Conservation (phyloP, 2,113 vertebrate genomes). For the Hyaena hyaena region DNA sequence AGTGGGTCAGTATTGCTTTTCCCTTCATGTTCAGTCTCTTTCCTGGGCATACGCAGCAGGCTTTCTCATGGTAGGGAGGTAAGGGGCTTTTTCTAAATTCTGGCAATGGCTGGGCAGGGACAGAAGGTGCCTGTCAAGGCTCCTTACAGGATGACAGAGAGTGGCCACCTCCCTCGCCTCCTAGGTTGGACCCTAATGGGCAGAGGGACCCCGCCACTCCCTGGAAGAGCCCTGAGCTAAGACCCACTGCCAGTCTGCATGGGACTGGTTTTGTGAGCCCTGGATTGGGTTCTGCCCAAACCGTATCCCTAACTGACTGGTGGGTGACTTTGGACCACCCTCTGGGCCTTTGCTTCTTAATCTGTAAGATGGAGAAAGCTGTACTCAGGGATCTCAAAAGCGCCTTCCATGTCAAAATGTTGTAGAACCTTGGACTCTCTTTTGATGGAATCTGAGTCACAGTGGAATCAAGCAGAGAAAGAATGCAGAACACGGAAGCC, state of each 20-base stretch:
- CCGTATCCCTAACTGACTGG: not conserved
- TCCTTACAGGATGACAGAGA: not conserved
- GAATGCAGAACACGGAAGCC: not conserved
- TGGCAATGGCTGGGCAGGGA: not conserved
- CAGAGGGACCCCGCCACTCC: not conserved
- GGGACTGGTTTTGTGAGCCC: not conserved
- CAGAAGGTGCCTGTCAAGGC: not conserved
- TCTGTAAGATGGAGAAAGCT: not conserved
- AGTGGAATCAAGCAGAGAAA: slow-evolving; percentile 24
- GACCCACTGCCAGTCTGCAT: not conserved
- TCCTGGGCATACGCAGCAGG: not conserved
- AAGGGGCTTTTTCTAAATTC: not conserved
- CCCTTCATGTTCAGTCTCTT: not conserved
- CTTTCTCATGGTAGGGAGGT: not conserved
- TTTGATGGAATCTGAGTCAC: slow-evolving; percentile 11
- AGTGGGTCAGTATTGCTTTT: not conserved
- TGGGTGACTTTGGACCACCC: not conserved
- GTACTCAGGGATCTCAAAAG: not conserved
- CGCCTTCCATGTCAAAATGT: not conserved
- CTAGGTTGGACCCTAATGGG: not conserved
- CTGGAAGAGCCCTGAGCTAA: not conserved
- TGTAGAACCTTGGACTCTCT: not conserved
- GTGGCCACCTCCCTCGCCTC: not conserved
- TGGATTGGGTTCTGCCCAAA: not conserved
- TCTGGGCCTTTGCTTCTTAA: not conserved